phyloP scores from a whole-genome alignment of 2,797 vertebrate genomes.

The Helarctos malayanus region DNA sequence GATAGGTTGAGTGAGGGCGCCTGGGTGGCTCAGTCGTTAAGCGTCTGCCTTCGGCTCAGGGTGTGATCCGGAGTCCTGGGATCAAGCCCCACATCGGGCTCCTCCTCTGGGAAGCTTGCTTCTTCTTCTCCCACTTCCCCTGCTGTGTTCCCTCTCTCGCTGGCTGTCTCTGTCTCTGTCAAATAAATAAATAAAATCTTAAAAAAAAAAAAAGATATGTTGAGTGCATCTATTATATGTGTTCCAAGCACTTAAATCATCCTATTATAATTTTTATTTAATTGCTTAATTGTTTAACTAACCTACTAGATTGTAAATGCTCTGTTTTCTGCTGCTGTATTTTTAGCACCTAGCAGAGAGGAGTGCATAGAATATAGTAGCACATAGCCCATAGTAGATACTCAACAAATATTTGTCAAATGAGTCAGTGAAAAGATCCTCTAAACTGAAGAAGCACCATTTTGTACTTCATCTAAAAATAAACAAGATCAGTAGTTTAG shows the following conservation, averaged over 20 bases:
- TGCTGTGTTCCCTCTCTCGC: too few relatives aligned
- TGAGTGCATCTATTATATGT: neutral
- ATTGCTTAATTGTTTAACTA: slow-evolving; percentile 40
- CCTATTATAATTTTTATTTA: slow-evolving; percentile 65
- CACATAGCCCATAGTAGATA: neutral
- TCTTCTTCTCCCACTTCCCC: too few relatives aligned
- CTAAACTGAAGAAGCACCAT: slow-evolving; percentile 56
- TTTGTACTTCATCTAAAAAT: slow-evolving; percentile 75
- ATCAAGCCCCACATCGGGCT: too few relatives aligned
- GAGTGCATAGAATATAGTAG: neutral
- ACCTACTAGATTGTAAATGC: slow-evolving; percentile 4
- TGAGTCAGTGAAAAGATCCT: slow-evolving; percentile 61
- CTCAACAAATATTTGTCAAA: slow-evolving; percentile 61
- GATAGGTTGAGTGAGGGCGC: neutral
- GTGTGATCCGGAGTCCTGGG: too few relatives aligned
- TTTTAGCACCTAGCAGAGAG: slow-evolving; percentile 42
- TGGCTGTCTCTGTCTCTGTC: too few relatives aligned
- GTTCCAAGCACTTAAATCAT: slow-evolving; percentile 40
- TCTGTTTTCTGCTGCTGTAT: slow-evolving; percentile 17
- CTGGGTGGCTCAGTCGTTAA: too few relatives aligned
- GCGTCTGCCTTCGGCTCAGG: too few relatives aligned
- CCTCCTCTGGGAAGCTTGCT: too few relatives aligned
- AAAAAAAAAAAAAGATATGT: neutral
- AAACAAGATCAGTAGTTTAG: slow-evolving; percentile 67
- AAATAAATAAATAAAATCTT: too few relatives aligned